Percentiles rank a stretch among this genome's conserved stretches.
These are phyloP conservation scores for Dasyurus viverrinus DNA, from an alignment of 2,113 vertebrate genomes.

Conservation along the genomic window DNA sequence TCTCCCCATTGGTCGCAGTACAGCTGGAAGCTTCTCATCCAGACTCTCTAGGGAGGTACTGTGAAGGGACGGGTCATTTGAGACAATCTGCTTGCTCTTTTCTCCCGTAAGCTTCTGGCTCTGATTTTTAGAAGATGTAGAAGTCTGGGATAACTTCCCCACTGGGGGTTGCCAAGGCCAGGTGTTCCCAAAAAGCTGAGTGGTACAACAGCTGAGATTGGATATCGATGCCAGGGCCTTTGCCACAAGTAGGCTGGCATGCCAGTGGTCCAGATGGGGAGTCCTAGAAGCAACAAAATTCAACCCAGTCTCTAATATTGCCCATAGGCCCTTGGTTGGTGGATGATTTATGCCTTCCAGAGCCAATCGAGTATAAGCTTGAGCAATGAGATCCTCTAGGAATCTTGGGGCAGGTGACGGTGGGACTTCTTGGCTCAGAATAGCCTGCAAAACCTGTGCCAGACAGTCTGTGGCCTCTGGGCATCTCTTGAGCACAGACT, in stretches of 20 bases:
- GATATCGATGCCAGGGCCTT: constrained; percentile 84
- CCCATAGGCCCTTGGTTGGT: constrained; percentile 78
- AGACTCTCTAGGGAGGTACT: constrained; percentile 76
- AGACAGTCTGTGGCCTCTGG: constrained; percentile 32
- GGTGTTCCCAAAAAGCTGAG: constrained; percentile 82
- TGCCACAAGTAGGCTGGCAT: constrained; percentile 85
- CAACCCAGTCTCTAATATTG: constrained; percentile 86
- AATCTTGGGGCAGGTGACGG: neutral
- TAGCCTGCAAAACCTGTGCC: neutral
- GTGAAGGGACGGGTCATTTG: neutral
- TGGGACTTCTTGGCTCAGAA: constrained; percentile 6
- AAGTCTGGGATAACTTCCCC: constrained; percentile 36
- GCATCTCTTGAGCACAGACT: constrained; percentile 80
- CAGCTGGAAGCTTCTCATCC: constrained; percentile 77
- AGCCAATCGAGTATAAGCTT: constrained; percentile 84
- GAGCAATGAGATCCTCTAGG: constrained; percentile 85
- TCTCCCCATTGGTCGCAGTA: neutral
- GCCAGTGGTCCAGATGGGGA: constrained; percentile 80
- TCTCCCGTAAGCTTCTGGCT: constrained; percentile 65
- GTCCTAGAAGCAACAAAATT: constrained; percentile 80
- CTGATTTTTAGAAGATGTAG: constrained; percentile 38
- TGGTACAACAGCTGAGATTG: constrained; percentile 74
- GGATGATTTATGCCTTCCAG: constrained; percentile 72
- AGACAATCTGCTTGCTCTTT: neutral
- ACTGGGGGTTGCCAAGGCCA: constrained; percentile 85